phyloP scores from a whole-genome alignment of 2,888 invertebrate genomes.

The Trachelus iudaicus region DNA sequence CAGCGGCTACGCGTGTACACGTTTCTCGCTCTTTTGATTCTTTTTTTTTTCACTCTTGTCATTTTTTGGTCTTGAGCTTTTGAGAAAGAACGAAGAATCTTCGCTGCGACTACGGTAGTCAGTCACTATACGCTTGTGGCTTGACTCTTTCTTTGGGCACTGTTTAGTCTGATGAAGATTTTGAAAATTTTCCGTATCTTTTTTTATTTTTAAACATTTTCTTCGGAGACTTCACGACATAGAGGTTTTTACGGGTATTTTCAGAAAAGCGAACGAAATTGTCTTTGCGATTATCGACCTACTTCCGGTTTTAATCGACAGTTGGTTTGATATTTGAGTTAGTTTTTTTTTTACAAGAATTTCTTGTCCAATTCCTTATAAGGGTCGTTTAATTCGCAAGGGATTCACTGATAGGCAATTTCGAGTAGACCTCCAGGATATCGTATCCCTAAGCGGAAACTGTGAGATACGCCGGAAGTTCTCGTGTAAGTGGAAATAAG shows the following conservation, averaged over 20 bases:
- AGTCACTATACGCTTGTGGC: not conserved
- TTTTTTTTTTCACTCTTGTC: not conserved
- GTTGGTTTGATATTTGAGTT: not conserved
- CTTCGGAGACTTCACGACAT: not conserved
- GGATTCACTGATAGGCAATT: not conserved
- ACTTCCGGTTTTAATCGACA: not conserved
- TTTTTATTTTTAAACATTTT: not conserved
- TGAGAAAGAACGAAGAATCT: not conserved
- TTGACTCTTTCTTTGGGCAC: not conserved
- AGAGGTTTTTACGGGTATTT: not conserved
- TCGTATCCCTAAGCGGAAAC: too few relatives aligned
- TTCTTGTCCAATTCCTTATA: not conserved
- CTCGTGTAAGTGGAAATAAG: too few relatives aligned
- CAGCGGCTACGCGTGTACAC: not conserved
- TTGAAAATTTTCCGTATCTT: not conserved
- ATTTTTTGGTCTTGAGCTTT: not conserved
- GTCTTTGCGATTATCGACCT: not conserved
- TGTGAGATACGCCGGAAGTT: too few relatives aligned
- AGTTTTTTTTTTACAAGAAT: not conserved
- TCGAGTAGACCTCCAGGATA: too few relatives aligned
- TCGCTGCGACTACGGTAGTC: not conserved
- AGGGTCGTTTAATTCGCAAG: not conserved
- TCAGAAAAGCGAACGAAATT: too few relatives aligned
- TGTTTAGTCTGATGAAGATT: not conserved
- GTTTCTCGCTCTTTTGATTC: not conserved